phyloP scores from a whole-genome alignment of 92 coral and sea anemone species.

The Epizoanthus ramosus region DNA sequence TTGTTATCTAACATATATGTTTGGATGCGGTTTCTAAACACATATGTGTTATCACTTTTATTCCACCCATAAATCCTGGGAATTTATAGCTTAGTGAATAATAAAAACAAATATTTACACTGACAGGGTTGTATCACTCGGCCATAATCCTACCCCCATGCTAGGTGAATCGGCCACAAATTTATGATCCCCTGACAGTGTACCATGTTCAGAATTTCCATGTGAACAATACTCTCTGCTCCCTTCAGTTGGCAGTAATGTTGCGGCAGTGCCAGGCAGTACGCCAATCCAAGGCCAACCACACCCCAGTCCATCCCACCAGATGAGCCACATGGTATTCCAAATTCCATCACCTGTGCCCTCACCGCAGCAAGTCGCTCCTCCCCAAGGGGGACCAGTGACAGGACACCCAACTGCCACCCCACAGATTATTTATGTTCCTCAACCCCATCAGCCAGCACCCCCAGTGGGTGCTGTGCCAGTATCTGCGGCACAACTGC shows the following conservation, averaged over 20 bases:
- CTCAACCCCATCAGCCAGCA: slow-evolving; percentile 12
- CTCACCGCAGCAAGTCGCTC: slow-evolving; percentile 17
- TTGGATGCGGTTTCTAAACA: no score
- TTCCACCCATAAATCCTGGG: no score
- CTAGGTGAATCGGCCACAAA: no score
- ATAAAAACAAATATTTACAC: no score
- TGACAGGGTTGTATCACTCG: no score
- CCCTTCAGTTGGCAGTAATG: slow-evolving; percentile 5
- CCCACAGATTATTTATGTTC: slow-evolving; percentile 29
- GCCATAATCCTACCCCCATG: no score
- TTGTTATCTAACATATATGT: no score
- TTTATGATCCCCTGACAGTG: no score
- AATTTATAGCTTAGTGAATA: no score
- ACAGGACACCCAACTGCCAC: slow-evolving; percentile 19
- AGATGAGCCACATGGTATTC: slow-evolving; percentile 24
- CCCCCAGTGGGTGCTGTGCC: slow-evolving; percentile 25
- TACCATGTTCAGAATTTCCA: not conserved
- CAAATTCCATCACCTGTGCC: slow-evolving; percentile 31
- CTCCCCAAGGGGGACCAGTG: slow-evolving; percentile 29
- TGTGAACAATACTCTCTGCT: not conserved
- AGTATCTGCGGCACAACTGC: slow-evolving; percentile 15
- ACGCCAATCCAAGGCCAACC: slow-evolving; percentile 23
- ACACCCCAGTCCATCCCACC: slow-evolving; percentile 32
- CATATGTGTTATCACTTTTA: no score
- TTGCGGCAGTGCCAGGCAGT: slow-evolving; percentile 28